Evolutionary conservation across 2,113 vertebrate genomes (phyloP).

Genomic region (zebrafish (Danio rerio)): DNA sequence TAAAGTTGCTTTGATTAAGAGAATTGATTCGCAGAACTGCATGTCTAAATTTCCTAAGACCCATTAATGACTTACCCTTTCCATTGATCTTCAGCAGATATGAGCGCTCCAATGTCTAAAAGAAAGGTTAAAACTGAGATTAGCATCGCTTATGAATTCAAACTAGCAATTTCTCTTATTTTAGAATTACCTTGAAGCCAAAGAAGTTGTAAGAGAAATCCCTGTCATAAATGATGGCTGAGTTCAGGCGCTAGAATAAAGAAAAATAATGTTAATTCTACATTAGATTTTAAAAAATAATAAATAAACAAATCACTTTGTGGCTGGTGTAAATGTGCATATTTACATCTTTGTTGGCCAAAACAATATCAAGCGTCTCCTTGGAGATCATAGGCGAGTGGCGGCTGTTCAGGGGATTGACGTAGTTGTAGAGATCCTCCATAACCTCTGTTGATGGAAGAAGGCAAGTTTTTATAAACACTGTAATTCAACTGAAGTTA

Average conservation of each 20-base stretch:
- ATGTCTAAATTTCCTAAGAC: too few species aligned
- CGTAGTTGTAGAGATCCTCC: constrained; percentile 92
- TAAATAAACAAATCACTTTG: too few species aligned
- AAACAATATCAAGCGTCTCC: constrained; percentile 86
- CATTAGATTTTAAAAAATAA: neutral
- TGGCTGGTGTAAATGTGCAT: neutral
- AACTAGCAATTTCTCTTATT: neutral
- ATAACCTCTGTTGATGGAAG: constrained; percentile 84
- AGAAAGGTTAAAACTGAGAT: constrained; percentile 8
- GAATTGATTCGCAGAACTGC: too few species aligned
- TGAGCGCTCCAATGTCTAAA: constrained; percentile 91
- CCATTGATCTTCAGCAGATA: constrained; percentile 95
- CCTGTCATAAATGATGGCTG: constrained; percentile 93
- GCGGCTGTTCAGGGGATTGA: constrained; percentile 86
- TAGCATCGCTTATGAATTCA: neutral
- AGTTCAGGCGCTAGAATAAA: constrained; percentile 88
- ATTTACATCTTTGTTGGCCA: constrained; percentile 90
- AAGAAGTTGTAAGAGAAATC: constrained; percentile 99
- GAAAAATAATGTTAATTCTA: neutral
- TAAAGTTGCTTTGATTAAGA: too few species aligned
- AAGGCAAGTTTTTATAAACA: neutral
- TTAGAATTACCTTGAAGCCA: constrained; percentile 89
- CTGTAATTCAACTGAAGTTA: neutral
- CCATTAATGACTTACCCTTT: constrained; percentile 81
- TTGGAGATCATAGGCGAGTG: constrained; percentile 95